A percentile compares a stretch with the other conserved stretches of the same genome.
Conservation (phyloP, 2,113 vertebrate genomes). For the Lasiurus cinereus region DNA sequence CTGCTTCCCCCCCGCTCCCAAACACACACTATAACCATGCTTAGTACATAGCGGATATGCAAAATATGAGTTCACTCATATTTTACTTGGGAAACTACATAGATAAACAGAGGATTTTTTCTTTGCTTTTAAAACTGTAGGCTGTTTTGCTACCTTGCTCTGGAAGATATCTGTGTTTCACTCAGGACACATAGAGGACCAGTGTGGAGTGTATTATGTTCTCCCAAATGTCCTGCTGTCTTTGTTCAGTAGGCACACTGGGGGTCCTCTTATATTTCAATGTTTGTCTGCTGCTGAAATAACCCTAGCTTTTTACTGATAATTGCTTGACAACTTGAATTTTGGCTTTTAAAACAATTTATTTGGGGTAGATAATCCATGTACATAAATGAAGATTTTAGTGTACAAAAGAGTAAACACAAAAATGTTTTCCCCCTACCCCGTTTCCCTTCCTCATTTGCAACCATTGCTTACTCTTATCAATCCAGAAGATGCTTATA, state of each 20-base stretch:
- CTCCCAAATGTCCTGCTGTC: conserved; percentile 52
- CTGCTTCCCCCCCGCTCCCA: not conserved
- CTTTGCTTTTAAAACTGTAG: conserved; percentile 19
- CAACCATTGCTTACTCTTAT: not conserved
- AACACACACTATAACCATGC: not conserved
- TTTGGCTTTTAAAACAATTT: conserved; percentile 5
- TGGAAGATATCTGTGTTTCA: conserved; percentile 22
- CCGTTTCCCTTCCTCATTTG: not conserved
- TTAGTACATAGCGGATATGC: not conserved
- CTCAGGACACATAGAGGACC: conserved; percentile 50
- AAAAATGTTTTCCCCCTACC: not conserved
- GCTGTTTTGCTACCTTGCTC: not conserved
- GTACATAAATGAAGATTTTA: conserved; percentile 21
- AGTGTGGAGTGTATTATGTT: not conserved
- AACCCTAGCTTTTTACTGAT: not conserved
- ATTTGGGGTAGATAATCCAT: not conserved
- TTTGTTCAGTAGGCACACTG: conserved; percentile 40
- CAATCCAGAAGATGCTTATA: not conserved
- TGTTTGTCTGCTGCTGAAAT: conserved; percentile 45
- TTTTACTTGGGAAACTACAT: conserved; percentile 28
- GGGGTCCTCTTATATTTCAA: not conserved
- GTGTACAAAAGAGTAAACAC: not conserved
- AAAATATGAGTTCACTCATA: not conserved
- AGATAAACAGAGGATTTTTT: not conserved
- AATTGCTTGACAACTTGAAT: conserved; percentile 52